Conservation (phyloP, 2,888 invertebrate species). For the Philereme transversata region DNA sequence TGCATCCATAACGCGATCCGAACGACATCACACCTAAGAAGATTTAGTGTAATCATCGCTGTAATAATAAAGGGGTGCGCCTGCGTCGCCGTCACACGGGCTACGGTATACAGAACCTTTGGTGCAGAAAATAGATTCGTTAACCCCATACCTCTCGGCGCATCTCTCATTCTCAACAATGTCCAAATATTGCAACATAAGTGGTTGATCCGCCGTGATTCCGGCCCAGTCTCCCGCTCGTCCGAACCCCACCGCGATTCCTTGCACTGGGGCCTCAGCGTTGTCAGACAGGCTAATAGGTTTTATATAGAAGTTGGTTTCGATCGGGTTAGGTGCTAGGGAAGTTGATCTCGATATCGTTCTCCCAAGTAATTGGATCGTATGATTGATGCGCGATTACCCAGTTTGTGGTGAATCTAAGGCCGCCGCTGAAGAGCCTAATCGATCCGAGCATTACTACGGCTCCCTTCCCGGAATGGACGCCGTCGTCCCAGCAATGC, state of each 20-base stretch:
- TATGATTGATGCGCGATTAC: background rate
- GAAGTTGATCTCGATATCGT: background rate
- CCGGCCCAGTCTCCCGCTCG: constrained; percentile 36
- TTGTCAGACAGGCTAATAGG: background rate
- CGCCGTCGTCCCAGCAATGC: too few species aligned
- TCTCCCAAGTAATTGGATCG: background rate
- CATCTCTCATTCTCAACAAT: background rate
- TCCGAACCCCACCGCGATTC: constrained; percentile 44
- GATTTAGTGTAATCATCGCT: constrained; percentile 4
- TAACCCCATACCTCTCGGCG: background rate
- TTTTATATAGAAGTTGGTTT: background rate
- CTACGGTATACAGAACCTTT: background rate
- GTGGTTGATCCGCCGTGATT: constrained; percentile 7
- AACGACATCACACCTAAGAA: background rate
- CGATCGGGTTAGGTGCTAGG: background rate
- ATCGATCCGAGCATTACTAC: background rate
- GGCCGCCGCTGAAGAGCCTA: constrained; percentile 29
- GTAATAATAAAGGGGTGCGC: constrained; percentile 29
- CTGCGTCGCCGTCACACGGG: constrained; percentile 10
- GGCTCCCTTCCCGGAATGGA: too few species aligned
- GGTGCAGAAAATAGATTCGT: background rate
- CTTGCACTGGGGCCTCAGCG: background rate
- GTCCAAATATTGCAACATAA: constrained; percentile 3
- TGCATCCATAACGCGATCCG: background rate
- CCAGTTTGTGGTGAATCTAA: background rate